Conservation (phyloP, 2,113 vertebrate genomes). For the Boulengerochromis microlepis region DNA sequence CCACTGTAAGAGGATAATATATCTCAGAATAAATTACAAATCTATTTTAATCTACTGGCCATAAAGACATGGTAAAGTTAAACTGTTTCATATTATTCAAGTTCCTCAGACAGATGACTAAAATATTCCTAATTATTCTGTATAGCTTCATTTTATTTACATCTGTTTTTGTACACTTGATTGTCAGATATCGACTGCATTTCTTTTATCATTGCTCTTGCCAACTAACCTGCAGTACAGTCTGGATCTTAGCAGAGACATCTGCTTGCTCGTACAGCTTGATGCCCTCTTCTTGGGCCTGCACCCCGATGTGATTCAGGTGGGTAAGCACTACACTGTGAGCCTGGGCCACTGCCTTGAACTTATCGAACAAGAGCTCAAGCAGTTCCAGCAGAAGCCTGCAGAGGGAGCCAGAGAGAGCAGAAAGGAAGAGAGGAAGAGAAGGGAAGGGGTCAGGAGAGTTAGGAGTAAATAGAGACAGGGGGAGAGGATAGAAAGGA, state of each 20-base stretch:
- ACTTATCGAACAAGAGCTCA: slow-evolving; percentile 94
- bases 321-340: slow-evolving; percentile 86
- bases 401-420: slow-evolving; percentile 37
- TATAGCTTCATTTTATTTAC: not conserved
- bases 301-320: slow-evolving; percentile 80
- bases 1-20: not conserved
- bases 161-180: not conserved
- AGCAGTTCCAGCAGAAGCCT: slow-evolving; percentile 92
- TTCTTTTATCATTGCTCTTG: not conserved
- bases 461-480: not conserved
- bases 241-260: slow-evolving; percentile 96
- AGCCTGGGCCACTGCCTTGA: slow-evolving; percentile 89
- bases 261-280: slow-evolving; percentile 97
- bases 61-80: not conserved
- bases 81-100: not conserved
- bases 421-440: not conserved
- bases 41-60: not conserved
- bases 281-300: slow-evolving; percentile 80
- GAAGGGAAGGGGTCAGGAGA: not conserved
- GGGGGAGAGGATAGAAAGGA: not conserved
- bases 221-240: slow-evolving; percentile 86
- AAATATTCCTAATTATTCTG: not conserved
- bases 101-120: not conserved
- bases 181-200: not conserved
- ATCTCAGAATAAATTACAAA: not conserved